Percentiles rank a stretch among this genome's conserved stretches.
Conservation (phyloP, 2,888 invertebrate genomes). For the Epinotia brunnichana region DNA sequence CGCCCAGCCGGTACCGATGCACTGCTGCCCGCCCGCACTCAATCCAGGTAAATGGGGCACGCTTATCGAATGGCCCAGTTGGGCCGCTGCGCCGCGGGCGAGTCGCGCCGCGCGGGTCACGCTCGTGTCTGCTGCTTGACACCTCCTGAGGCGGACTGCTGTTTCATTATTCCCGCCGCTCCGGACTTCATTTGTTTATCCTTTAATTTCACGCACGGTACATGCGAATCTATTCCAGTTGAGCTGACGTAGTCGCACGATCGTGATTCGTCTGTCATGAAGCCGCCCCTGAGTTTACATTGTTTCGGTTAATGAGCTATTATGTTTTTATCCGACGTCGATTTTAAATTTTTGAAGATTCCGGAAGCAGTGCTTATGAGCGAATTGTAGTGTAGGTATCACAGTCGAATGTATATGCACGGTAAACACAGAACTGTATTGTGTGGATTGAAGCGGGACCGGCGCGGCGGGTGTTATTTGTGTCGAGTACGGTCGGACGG, state of each 20-base stretch:
- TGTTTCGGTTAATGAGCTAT: constrained; percentile 64
- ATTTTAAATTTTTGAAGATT: constrained; percentile 14
- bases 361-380: constrained; percentile 18
- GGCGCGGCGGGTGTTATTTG: constrained; percentile 60
- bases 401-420: constrained; percentile 30
- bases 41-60: constrained; percentile 77
- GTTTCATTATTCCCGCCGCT: constrained; percentile 76
- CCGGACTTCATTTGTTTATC: constrained; percentile 82
- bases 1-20: constrained; percentile 57
- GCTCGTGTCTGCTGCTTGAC: constrained; percentile 78
- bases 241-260: constrained; percentile 74
- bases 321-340: constrained; percentile 51
- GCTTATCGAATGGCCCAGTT: constrained; percentile 81
- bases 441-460: constrained; percentile 30
- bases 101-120: constrained; percentile 70
- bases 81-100: constrained; percentile 64
- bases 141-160: constrained; percentile 79
- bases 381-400: constrained; percentile 26
- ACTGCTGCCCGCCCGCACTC: constrained; percentile 52
- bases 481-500: constrained; percentile 56
- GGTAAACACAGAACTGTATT: constrained; percentile 34
- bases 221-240: constrained; percentile 79
- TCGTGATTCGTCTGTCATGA: constrained; percentile 74
- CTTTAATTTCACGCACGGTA: constrained; percentile 79
- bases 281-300: constrained; percentile 68